Evolutionary conservation across 2,113 vertebrate species (phyloP).

Genomic region (Hyaena hyaena): DNA sequence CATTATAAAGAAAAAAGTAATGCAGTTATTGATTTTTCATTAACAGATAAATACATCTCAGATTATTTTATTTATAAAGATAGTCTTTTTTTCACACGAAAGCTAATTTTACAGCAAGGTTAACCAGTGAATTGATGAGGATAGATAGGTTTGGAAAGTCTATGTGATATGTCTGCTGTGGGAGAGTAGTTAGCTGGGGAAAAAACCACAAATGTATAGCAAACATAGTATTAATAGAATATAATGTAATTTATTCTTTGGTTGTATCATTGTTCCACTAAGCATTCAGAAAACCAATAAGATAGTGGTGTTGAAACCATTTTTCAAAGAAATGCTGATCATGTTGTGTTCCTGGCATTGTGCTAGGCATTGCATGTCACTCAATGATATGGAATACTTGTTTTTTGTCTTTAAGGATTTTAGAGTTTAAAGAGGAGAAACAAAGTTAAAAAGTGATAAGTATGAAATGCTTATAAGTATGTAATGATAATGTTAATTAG

Average conservation of each 20-base stretch:
- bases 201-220: background rate
- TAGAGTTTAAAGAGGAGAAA: background rate
- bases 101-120: background rate
- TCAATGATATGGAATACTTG: background rate
- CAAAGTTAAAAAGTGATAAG: background rate
- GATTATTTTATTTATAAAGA: slow-evolving; percentile 59
- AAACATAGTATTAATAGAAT: background rate
- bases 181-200: background rate
- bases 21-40: slow-evolving; percentile 51
- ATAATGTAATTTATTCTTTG: background rate
- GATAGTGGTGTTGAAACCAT: background rate
- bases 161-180: background rate
- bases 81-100: background rate
- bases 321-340: background rate
- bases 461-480: background rate
- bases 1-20: slow-evolving; percentile 49
- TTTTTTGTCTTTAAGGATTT: background rate
- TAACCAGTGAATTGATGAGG: background rate
- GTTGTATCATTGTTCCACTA: background rate
- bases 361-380: background rate
- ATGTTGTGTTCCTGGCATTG: background rate
- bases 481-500: background rate
- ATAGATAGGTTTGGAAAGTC: background rate
- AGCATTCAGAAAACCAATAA: background rate
- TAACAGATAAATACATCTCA: slow-evolving; percentile 37